These are phyloP conservation scores for Drosophila ohnishii DNA, from an alignment of 1,140 invertebrate genomes.

Conservation along the genomic window DNA sequence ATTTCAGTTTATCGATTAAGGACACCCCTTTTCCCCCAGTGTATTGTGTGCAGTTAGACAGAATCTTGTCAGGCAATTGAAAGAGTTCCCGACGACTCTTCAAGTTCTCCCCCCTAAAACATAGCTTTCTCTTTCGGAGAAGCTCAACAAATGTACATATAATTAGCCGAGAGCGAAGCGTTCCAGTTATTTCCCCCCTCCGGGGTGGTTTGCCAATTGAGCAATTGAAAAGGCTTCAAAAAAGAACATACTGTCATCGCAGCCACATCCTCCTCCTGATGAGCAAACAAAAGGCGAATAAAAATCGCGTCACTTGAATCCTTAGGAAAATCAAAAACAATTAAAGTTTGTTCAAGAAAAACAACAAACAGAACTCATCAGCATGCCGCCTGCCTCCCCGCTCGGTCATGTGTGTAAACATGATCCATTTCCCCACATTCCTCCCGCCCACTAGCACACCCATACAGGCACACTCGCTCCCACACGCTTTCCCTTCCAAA, in stretches of 20 bases:
- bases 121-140: conserved; percentile 33
- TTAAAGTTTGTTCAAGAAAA: conserved; percentile 80
- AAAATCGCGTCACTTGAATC: conserved; percentile 73
- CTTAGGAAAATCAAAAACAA: conserved; percentile 80
- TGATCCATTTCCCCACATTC: conserved; percentile 34
- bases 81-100: conserved; percentile 16
- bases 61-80: conserved; percentile 32
- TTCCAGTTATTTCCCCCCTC: conserved; percentile 15
- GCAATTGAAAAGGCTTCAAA: conserved; percentile 67
- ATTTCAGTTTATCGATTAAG: background rate
- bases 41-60: background rate
- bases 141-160: conserved; percentile 75
- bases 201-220: conserved; percentile 50
- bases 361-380: conserved; percentile 79
- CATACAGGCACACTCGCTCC: conserved; percentile 10
- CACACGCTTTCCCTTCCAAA: background rate
- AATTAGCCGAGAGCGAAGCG: conserved; percentile 62
- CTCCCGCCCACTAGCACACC: conserved; percentile 5
- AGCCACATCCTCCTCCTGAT: conserved; percentile 14
- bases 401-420: conserved; percentile 63
- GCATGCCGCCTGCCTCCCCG: conserved; percentile 25
- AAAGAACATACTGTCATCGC: conserved; percentile 35
- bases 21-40: background rate
- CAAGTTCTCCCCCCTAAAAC: background rate
- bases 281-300: conserved; percentile 43